Base-by-base conservation (phyloP, 92 coral and sea anemone genomes). In the Porites evermanni region DNA sequence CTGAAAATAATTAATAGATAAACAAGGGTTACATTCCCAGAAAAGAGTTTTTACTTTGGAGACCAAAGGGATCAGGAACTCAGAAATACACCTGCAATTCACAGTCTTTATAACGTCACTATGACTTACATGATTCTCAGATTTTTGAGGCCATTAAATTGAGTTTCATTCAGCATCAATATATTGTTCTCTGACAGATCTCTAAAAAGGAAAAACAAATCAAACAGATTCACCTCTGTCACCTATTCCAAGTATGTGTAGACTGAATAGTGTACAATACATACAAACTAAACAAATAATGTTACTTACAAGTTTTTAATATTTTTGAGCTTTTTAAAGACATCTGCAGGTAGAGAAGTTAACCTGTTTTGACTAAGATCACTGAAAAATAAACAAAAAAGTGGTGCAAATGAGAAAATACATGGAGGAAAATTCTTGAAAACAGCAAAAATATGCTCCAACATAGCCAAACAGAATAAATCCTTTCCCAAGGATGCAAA, bases 241-340 rank as follows among this genome's bases (percentile, higher is more conserved):
- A 19, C 11, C 10, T 54, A 9, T 54, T 21, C 38, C 4, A 68
- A 68, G 32, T 68, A 16, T 13, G 7, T 68, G 72, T 20, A 12
- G 26, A 68, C 3, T 10, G 21, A 24, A 10, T 67, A 12, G 24
- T 10, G 19, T n/a, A 67, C n/a, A 9, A 19, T 26, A 67, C 3
- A 67, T 26, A 18, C 7, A 7, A 12, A 14, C 4, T 11, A 2
- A 12, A 56, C 12, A 14, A 56, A 1, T 11, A 21, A 70, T 53
- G 20, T 17, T 64, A 92, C 95, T 92, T 78, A 92, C 95, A 92
- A 78, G 19, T 2, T 12, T 72, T 71, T 92, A 23, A 92, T 83
- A 54, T 61, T 50, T 79, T 73, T 92, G 26, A 89, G 87, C 16
- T 91, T 91, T 53, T 61, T 70, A 29, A 92, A 92, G 29, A 84